Conservation (phyloP, 1,140 invertebrate species). For the Drosophila kurseongensis region DNA sequence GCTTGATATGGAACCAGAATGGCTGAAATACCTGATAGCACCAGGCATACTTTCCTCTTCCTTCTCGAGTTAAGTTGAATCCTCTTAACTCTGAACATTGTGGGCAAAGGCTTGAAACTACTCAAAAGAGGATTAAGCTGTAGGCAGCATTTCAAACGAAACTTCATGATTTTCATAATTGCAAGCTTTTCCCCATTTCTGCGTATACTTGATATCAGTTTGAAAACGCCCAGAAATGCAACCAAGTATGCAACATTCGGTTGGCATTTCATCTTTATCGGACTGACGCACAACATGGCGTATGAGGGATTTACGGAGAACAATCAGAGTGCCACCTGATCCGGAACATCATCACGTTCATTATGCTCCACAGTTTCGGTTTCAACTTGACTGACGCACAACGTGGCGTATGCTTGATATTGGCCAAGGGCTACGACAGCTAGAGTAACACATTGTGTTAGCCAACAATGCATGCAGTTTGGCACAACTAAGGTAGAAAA, state of each 20-base stretch:
- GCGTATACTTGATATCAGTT: neutral
- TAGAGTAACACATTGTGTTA: conserved; percentile 3
- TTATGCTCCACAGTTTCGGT: neutral
- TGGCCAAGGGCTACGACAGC: neutral
- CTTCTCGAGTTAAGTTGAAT: neutral
- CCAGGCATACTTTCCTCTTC: neutral
- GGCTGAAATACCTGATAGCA: neutral
- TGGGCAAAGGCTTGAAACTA: too few relatives aligned
- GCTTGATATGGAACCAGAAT: conserved; percentile 11
- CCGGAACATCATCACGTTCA: neutral
- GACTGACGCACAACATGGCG: conserved; percentile 11
- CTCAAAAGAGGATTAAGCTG: too few relatives aligned
- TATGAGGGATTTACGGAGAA: conserved; percentile 1
- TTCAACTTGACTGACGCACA: conserved; percentile 11
- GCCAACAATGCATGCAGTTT: neutral
- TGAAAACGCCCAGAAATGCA: neutral
- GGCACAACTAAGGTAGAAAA: too few relatives aligned
- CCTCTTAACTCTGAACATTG: too few relatives aligned
- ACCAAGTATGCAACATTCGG: neutral
- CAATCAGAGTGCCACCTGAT: conserved; percentile 2
- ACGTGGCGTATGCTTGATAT: conserved; percentile 33
- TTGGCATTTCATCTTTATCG: neutral
- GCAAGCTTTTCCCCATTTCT: too few relatives aligned
- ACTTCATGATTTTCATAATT: too few relatives aligned
- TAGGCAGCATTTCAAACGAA: too few relatives aligned